These are phyloP conservation scores for Pandemis cinnamomeana DNA, from an alignment of 2,888 invertebrate genomes.

Conservation along the genomic window DNA sequence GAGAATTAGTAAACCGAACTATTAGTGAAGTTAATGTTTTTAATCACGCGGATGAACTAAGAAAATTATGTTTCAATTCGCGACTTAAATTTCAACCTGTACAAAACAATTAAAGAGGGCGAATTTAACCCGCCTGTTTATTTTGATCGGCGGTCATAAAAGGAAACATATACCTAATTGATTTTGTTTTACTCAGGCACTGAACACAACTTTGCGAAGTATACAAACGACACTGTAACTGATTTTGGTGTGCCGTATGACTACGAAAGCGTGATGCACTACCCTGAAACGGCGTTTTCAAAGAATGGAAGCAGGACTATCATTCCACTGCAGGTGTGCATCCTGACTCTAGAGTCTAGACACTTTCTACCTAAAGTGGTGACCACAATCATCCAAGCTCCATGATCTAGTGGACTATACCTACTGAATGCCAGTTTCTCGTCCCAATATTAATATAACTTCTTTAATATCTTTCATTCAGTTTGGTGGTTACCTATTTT, in stretches of 20 bases:
- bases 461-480: too few species aligned
- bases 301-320: slow-evolving; percentile 88
- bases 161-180: too few species aligned
- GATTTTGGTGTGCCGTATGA: slow-evolving; percentile 88
- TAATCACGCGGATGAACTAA: too few species aligned
- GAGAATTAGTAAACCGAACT: too few species aligned
- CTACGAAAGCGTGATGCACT: slow-evolving; percentile 90
- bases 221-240: slow-evolving; percentile 85
- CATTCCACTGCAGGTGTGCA: slow-evolving; percentile 75
- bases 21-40: too few species aligned
- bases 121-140: too few species aligned
- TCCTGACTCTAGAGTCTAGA: slow-evolving; percentile 23
- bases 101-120: not conserved
- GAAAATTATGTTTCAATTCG: too few species aligned
- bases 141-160: too few species aligned
- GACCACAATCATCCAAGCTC: not conserved
- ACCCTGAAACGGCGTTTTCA: slow-evolving; percentile 87
- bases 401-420: not conserved
- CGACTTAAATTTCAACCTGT: too few species aligned
- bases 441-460: too few species aligned
- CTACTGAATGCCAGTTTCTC: too few species aligned
- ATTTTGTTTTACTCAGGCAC: slow-evolving; percentile 63
- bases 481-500: not conserved
- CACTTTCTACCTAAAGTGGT: not conserved
- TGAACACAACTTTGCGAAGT: slow-evolving; percentile 87